Base-by-base conservation (phyloP, 2,888 invertebrate species). In the Bellardia bayeri region DNA sequence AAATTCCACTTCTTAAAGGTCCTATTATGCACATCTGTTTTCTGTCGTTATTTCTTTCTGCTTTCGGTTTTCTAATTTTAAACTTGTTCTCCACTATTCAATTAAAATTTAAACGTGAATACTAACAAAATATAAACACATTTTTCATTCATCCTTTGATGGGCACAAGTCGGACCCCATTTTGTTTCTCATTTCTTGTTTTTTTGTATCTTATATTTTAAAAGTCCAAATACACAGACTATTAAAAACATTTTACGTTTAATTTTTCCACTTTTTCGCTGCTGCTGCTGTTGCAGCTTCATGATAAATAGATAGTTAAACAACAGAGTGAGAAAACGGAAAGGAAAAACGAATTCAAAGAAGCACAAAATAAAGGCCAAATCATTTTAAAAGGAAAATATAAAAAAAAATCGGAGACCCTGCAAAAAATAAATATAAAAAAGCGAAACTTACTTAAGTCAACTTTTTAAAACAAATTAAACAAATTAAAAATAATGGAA, bases 381-480 rank as follows among this genome's bases (percentile, higher is more conserved):
- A 86, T 80, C 69, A 87, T 75, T 82, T 86, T 40, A 16, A 40
- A 81, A 66, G 54, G n/a, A 64, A 85, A 82, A 72, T 14, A 82
- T 80, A 72, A 37, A 49, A 82, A 33, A 23, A 45, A 42, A 71
- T 64, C 75, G 40, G 69, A 81, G 30, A 54, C 11, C 40, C 42
- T 82, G 69, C 2, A 66, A 64, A 74, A 75, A 74, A 2, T 2
- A 3, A 45, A 51, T 4, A 49, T 81, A 58, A 74, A 16, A 45
- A 76, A 66, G n/a, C 56, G 30, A 79, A 82, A 69, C 82, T 63
- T 64, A 87, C 81, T 78, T 63, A 81, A 87, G 87, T 85, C 86
- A 88, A 88, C 88, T 88, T 88, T 85, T 61, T 54, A 84, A 87
- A 88, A 86, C 88, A 86, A 88, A 86, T 88, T 88, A 88, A 88